phyloP scores from a whole-genome alignment of 2,113 vertebrate species.

The Geococcyx californianus region DNA sequence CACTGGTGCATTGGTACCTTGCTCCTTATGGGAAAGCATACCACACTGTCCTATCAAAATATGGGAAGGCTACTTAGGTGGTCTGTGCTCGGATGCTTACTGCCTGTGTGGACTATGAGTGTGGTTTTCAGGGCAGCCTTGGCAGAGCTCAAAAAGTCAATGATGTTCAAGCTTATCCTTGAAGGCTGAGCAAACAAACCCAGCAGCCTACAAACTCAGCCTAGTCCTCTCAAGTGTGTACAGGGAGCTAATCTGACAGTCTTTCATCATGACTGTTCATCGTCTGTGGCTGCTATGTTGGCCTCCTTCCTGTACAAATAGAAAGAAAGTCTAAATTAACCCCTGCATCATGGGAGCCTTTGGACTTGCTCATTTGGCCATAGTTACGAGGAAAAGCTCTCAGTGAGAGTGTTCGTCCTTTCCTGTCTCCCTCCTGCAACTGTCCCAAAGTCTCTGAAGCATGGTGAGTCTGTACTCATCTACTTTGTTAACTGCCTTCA shows the following conservation, averaged over 20 bases:
- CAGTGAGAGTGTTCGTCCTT: not conserved
- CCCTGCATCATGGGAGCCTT: not conserved
- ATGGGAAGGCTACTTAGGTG: not conserved
- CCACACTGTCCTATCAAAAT: not conserved
- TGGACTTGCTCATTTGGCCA: not conserved
- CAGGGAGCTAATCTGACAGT: not conserved
- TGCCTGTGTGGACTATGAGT: not conserved
- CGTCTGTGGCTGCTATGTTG: not conserved
- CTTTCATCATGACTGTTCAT: not conserved
- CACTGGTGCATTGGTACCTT: rapidly evolving
- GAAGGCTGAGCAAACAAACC: not conserved
- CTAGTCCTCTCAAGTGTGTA: not conserved
- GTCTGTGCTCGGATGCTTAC: not conserved
- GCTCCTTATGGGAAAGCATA: not conserved
- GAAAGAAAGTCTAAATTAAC: not conserved
- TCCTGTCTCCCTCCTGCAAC: not conserved
- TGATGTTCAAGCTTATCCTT: not conserved
- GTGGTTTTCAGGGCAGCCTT: not conserved
- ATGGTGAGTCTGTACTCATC: not conserved
- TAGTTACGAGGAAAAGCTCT: not conserved
- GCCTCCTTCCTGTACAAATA: not conserved
- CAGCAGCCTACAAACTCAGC: not conserved
- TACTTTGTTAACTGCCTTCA: not conserved
- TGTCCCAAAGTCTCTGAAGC: not conserved
- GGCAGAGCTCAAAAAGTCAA: not conserved